These are phyloP conservation scores for Anas bahamensis DNA, from an alignment of 2,797 vertebrate genomes.

Conservation along the genomic window DNA sequence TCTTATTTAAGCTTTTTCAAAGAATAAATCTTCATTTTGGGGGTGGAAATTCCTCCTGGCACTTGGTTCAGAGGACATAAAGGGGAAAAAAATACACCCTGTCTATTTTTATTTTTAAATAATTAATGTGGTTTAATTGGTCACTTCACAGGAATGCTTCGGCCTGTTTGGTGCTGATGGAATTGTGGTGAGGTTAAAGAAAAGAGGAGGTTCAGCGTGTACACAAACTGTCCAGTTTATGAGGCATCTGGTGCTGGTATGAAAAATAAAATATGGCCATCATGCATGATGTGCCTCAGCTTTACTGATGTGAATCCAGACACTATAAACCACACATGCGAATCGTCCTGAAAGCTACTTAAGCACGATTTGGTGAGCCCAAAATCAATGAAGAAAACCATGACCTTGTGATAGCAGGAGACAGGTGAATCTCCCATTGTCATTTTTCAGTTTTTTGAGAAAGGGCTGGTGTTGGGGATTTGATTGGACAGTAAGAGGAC, in stretches of 20 bases:
- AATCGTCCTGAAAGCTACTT: conserved; percentile 50
- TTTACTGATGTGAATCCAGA: conserved; percentile 45
- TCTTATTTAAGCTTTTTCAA: conserved; percentile 42
- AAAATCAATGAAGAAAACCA: conserved; percentile 36
- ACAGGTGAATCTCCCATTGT: neutral
- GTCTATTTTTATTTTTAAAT: conserved; percentile 61
- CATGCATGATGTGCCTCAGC: neutral
- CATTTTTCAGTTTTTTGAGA: conserved; percentile 12
- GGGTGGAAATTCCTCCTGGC: conserved; percentile 32
- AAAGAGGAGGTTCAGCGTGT: conserved; percentile 15
- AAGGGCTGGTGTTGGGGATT: neutral
- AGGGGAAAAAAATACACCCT: neutral
- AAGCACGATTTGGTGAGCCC: neutral
- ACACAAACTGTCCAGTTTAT: conserved; percentile 54
- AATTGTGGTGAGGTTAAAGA: conserved; percentile 53
- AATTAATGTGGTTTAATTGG: conserved; percentile 61
- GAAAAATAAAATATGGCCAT: conserved; percentile 39
- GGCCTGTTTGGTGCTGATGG: conserved; percentile 42
- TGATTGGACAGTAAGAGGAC: neutral
- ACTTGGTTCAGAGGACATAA: neutral
- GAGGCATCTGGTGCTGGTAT: conserved; percentile 30
- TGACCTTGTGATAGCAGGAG: neutral
- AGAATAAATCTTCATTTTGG: neutral
- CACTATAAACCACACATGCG: conserved; percentile 45
- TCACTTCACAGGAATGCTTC: conserved; percentile 51